Evolutionary conservation across 2,113 vertebrate genomes (phyloP).

Genomic region (Collichthys lucidus): DNA sequence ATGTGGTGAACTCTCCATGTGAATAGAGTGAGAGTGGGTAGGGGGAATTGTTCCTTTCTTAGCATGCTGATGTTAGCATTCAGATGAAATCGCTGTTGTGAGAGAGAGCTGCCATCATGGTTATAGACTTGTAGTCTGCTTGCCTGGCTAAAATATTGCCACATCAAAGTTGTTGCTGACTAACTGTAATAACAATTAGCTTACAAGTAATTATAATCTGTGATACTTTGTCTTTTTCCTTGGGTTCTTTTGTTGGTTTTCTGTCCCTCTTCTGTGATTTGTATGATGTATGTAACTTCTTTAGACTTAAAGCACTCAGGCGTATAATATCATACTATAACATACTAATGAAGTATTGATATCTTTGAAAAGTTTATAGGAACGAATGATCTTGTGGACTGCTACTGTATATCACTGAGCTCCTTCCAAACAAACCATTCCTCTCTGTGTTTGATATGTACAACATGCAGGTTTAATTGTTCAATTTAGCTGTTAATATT

Average conservation of each 20-base stretch:
- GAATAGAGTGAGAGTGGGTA: too few species aligned
- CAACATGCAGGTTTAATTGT: constrained; percentile 11
- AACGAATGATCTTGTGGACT: not conserved
- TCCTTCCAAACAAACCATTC: not conserved
- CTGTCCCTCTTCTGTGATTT: not conserved
- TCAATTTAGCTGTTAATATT: constrained; percentile 11
- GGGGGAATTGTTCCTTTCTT: too few species aligned
- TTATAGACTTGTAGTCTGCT: not conserved
- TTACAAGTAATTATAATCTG: not conserved
- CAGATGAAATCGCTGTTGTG: not conserved
- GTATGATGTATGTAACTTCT: not conserved
- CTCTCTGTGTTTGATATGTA: constrained; percentile 5
- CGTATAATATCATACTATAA: not conserved
- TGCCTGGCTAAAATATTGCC: not conserved
- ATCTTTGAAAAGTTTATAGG: constrained; percentile 9
- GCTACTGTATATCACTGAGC: not conserved
- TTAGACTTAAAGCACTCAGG: too few species aligned
- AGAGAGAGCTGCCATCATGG: too few species aligned
- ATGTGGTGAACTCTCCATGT: too few species aligned
- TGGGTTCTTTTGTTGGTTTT: not conserved
- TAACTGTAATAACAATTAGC: not conserved
- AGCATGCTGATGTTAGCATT: not conserved
- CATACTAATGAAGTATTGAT: constrained; percentile 3
- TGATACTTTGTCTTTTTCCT: not conserved
- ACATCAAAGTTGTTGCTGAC: not conserved